A percentile compares a stretch with the other conserved stretches of the same genome.
Evolutionary conservation across 2,888 invertebrate species (phyloP).

Genomic region (Plusia festucae): DNA sequence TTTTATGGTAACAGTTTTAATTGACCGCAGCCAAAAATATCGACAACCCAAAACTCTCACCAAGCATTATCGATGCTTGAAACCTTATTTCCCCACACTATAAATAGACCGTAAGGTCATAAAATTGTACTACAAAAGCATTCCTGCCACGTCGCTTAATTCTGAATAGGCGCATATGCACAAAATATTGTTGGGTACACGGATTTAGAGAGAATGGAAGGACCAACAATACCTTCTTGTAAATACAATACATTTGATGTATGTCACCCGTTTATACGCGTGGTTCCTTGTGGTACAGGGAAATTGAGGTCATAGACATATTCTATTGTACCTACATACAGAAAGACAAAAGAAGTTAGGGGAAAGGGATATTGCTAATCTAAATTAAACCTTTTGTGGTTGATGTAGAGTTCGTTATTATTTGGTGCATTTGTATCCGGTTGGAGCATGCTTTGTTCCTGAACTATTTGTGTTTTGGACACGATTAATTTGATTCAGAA

Average conservation of each 20-base stretch:
- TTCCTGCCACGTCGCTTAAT: slow-evolving; percentile 70
- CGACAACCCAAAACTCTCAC: not conserved
- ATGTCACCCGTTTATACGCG: slow-evolving; percentile 40
- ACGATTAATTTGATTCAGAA: not conserved
- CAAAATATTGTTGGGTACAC: slow-evolving; percentile 61
- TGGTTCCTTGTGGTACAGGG: slow-evolving; percentile 22
- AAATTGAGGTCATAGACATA: slow-evolving; percentile 34
- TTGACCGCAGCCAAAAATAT: too few relatives aligned
- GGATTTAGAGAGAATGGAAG: slow-evolving; percentile 48
- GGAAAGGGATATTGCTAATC: not conserved
- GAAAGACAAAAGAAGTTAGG: slow-evolving; percentile 3
- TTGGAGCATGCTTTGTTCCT: too few relatives aligned
- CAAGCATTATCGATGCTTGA: slow-evolving; percentile 40
- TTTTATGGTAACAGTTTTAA: too few relatives aligned
- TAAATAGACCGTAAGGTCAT: slow-evolving; percentile 69
- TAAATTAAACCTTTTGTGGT: not conserved
- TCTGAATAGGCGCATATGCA: slow-evolving; percentile 69
- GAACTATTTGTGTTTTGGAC: not conserved
- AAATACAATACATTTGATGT: slow-evolving; percentile 46
- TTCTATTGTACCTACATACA: slow-evolving; percentile 34
- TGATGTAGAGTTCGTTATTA: not conserved
- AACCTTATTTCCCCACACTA: slow-evolving; percentile 58
- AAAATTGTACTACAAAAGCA: slow-evolving; percentile 76
- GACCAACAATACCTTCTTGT: slow-evolving; percentile 41
- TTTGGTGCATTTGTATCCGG: not conserved